Percentiles rank a stretch among this genome's conserved stretches.
phyloP scores from a whole-genome alignment of 2,888 invertebrate species.

The Galeruca laticollis region DNA sequence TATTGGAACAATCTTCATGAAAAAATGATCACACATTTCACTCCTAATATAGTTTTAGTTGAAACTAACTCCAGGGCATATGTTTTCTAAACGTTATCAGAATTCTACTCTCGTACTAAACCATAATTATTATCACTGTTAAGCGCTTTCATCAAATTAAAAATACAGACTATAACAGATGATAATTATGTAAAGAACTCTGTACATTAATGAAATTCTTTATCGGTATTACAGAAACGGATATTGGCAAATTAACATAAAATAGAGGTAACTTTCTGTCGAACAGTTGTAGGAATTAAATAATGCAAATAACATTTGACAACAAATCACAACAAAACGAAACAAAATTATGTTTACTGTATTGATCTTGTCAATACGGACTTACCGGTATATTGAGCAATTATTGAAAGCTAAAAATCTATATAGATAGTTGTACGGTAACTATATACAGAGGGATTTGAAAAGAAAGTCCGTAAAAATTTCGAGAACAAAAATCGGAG shows the following conservation, averaged over 20 bases:
- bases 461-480: too few relatives aligned
- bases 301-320: constrained; percentile 2
- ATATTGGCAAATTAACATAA: constrained; percentile 5
- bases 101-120: background rate
- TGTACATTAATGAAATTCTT: background rate
- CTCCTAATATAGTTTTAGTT: too few relatives aligned
- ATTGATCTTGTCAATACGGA: background rate
- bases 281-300: constrained; percentile 18
- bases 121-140: background rate
- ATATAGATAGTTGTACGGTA: background rate
- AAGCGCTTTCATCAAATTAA: constrained; percentile 5
- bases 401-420: too few relatives aligned
- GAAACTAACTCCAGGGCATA: background rate
- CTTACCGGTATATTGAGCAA: background rate
- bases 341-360: constrained; percentile 10
- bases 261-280: background rate
- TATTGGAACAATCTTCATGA: too few relatives aligned
- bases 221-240: constrained; percentile 2
- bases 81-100: background rate
- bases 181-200: background rate
- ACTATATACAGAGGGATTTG: too few relatives aligned
- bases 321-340: constrained; percentile 16
- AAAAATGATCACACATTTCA: too few relatives aligned
- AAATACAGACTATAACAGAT: background rate
- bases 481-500: too few relatives aligned